A percentile compares a stretch with the other conserved stretches of the same genome.
phyloP scores from a whole-genome alignment of 2,797 vertebrate genomes.

The Erethizon dorsatum region DNA sequence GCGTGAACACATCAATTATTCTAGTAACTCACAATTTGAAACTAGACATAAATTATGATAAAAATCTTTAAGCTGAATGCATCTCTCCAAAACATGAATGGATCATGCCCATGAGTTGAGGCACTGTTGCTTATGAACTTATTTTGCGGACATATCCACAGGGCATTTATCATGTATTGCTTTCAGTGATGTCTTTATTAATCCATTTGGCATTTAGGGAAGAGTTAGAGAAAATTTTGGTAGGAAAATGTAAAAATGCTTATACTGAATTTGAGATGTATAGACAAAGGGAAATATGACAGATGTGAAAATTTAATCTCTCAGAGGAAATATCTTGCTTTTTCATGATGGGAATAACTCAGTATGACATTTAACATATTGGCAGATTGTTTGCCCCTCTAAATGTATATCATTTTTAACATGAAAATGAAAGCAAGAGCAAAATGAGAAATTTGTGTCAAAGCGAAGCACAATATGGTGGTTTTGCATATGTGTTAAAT shows the following conservation, averaged over 20 bases:
- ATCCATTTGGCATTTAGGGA: background rate
- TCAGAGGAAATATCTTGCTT: background rate
- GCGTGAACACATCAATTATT: background rate
- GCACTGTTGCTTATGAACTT: background rate
- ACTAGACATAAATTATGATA: background rate
- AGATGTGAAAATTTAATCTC: background rate
- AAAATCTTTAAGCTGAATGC: background rate
- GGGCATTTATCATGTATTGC: background rate
- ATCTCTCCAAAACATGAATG: background rate
- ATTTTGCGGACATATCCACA: background rate
- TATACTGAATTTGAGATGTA: background rate
- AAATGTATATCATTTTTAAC: background rate
- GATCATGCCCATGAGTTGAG: background rate
- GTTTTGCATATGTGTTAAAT: background rate
- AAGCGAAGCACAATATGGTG: background rate
- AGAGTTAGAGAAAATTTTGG: background rate
- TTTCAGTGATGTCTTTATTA: background rate
- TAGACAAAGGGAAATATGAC: background rate
- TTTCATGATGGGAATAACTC: background rate
- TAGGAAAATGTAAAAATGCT: background rate
- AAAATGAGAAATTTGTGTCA: background rate
- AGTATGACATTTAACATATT: background rate
- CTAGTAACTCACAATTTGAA: background rate
- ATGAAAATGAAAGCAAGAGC: background rate
- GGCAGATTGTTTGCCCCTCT: background rate